Evolutionary conservation across 2,888 invertebrate genomes (phyloP).

Genomic region (Pegoplata infirma): DNA sequence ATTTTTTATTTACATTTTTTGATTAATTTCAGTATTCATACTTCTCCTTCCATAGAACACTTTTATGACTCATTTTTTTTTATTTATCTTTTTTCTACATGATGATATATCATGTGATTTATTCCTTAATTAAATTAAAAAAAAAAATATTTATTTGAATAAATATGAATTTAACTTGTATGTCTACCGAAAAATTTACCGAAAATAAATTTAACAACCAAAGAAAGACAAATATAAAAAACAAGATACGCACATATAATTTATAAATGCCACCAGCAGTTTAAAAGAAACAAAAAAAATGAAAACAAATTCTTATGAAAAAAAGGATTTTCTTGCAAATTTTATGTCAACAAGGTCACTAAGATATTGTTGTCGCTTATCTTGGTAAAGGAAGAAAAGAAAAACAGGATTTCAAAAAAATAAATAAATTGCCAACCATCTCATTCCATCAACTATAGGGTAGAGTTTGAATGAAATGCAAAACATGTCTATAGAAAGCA

Average conservation of each 20-base stretch:
- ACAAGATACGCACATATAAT: neutral
- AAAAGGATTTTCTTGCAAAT: neutral
- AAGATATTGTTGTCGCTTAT: neutral
- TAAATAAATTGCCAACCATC: slow-evolving; percentile 7
- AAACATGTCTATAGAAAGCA: too few relatives aligned
- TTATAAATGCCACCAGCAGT: slow-evolving; percentile 6
- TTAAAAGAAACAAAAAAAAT: neutral
- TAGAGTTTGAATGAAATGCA: too few relatives aligned
- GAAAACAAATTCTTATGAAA: neutral
- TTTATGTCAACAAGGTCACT: slow-evolving; percentile 21
- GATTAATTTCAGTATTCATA: neutral
- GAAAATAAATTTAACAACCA: neutral
- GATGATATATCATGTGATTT: neutral
- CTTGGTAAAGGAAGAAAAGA: neutral
- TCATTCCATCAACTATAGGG: neutral
- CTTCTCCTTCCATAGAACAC: too few relatives aligned
- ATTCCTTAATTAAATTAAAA: neutral
- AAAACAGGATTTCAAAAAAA: neutral
- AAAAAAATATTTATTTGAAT: neutral
- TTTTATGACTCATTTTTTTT: neutral
- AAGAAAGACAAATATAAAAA: neutral
- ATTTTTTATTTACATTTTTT: neutral
- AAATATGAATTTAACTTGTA: neutral
- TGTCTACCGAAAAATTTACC: neutral
- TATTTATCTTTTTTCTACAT: neutral